phyloP scores from a whole-genome alignment of 2,888 invertebrate species.

The Eubasilissa splendida region DNA sequence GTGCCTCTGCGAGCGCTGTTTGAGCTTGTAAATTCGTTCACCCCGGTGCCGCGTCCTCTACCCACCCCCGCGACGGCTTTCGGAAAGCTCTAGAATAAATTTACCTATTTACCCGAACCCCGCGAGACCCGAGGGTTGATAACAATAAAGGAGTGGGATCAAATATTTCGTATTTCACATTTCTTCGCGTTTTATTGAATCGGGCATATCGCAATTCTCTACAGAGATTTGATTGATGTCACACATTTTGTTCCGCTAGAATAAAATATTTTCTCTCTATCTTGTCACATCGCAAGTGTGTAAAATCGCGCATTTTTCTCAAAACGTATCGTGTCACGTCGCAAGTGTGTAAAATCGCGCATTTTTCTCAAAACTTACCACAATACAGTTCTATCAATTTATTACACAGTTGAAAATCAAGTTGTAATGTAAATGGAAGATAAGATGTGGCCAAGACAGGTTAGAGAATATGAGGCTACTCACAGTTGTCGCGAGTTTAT shows the following conservation, averaged over 20 bases:
- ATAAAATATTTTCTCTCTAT: not conserved
- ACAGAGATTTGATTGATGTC: slow-evolving; percentile 21
- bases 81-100: not conserved
- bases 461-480: too few relatives aligned
- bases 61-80: not conserved
- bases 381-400: too few relatives aligned
- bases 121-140: slow-evolving; percentile 1
- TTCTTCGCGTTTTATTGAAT: slow-evolving; percentile 22
- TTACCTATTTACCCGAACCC: slow-evolving; percentile 14
- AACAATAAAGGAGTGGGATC: not conserved
- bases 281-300: not conserved
- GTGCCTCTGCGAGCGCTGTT: not conserved
- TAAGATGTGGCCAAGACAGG: too few relatives aligned
- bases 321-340: not conserved
- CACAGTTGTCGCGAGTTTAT: too few relatives aligned
- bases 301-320: too few relatives aligned
- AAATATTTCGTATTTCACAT: not conserved
- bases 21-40: not conserved
- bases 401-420: too few relatives aligned
- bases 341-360: too few relatives aligned
- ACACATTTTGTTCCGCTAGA: not conserved
- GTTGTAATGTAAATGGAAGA: too few relatives aligned
- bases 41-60: not conserved
- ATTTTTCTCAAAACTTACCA: too few relatives aligned
- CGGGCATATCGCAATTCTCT: not conserved